Evolutionary conservation across 2,113 vertebrate genomes (phyloP).

Genomic region (Tenrec ecaudatus): DNA sequence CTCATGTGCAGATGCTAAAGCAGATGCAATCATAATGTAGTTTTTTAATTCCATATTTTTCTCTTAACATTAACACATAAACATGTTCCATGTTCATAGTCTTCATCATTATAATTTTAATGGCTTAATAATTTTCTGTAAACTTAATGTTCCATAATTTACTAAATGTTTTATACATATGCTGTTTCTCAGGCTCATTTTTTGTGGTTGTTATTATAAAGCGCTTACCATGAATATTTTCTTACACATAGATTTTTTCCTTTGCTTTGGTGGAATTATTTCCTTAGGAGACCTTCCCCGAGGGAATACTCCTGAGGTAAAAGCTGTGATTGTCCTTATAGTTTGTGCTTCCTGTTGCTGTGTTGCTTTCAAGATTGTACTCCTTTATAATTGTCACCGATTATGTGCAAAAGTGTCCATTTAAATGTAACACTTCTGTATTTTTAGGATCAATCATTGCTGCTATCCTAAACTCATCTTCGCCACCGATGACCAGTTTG

Average conservation of each 20-base stretch:
- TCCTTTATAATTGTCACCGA: slow-evolving; percentile 2
- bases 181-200: slow-evolving; percentile 47
- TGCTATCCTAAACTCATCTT: slow-evolving; percentile 27
- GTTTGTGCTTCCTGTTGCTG: background rate
- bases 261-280: slow-evolving; percentile 45
- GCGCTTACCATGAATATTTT: slow-evolving; percentile 38
- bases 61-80: slow-evolving; percentile 28
- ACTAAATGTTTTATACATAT: slow-evolving; percentile 28
- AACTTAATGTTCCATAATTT: slow-evolving; percentile 57
- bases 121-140: slow-evolving; percentile 67
- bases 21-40: slow-evolving; percentile 19
- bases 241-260: slow-evolving; percentile 32
- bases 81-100: slow-evolving; percentile 26
- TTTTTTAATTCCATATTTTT: slow-evolving; percentile 49
- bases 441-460: slow-evolving; percentile 40
- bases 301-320: slow-evolving; percentile 39
- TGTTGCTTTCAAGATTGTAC: slow-evolving; percentile 23
- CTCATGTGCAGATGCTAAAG: slow-evolving; percentile 19
- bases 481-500: background rate
- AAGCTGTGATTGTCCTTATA: background rate
- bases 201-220: slow-evolving; percentile 54
- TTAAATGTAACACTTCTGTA: slow-evolving; percentile 5
- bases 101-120: slow-evolving; percentile 70
- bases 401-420: background rate
- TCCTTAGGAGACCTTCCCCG: background rate